A percentile compares a stretch with the other conserved stretches of the same genome.
These are phyloP conservation scores for Deilephila porcellus DNA, from an alignment of 2,888 invertebrate species.

Conservation along the genomic window DNA sequence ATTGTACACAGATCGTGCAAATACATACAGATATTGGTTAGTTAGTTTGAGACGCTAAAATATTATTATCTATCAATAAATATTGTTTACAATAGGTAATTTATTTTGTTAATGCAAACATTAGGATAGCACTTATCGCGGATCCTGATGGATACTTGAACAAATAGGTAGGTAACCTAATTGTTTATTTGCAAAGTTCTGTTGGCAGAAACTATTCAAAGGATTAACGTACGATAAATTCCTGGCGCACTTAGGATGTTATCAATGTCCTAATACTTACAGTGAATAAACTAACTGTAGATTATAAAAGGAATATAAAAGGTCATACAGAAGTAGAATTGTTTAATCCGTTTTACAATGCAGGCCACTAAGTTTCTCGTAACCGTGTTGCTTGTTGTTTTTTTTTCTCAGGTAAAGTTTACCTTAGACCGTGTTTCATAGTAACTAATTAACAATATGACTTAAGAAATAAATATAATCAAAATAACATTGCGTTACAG, in stretches of 20 bases:
- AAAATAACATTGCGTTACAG: neutral
- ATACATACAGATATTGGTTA: too few relatives aligned
- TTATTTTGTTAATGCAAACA: neutral
- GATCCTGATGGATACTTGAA: neutral
- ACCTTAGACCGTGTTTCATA: neutral
- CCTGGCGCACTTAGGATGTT: neutral
- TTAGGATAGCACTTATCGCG: neutral
- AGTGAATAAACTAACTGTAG: slow-evolving; percentile 29
- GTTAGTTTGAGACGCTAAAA: neutral
- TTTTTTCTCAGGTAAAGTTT: slow-evolving; percentile 21
- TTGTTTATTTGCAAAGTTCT: neutral
- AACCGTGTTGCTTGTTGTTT: slow-evolving; percentile 11
- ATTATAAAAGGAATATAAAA: slow-evolving; percentile 30
- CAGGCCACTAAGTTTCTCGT: slow-evolving; percentile 15
- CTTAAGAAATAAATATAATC: neutral
- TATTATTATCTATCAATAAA: neutral
- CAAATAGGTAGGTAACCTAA: neutral
- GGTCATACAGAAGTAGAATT: neutral
- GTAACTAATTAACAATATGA: neutral
- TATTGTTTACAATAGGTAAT: neutral
- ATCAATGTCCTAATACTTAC: slow-evolving; percentile 9
- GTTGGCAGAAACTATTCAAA: neutral
- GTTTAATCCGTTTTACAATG: slow-evolving; percentile 22
- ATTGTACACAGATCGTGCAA: too few relatives aligned
- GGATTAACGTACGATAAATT: slow-evolving; percentile 1